Conservation (phyloP, 2,797 vertebrate genomes). For the Antennarius maculatus region DNA sequence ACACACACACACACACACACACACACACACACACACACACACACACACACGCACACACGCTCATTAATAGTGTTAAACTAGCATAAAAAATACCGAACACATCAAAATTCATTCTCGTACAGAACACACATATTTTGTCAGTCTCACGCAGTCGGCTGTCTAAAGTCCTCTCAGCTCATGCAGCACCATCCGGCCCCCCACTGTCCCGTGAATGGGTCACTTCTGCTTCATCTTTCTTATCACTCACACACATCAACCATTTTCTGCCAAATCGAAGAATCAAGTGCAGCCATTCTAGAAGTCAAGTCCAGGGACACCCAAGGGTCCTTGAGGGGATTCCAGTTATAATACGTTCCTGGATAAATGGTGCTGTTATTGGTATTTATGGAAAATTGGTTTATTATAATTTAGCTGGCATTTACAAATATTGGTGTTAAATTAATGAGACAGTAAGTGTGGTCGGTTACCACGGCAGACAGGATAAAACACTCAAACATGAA, state of each 20-base stretch:
- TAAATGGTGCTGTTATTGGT: too few relatives aligned
- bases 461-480: too few relatives aligned
- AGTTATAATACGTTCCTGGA: too few relatives aligned
- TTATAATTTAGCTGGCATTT: too few relatives aligned
- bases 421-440: too few relatives aligned
- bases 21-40: slow-evolving; percentile 44
- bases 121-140: slow-evolving; percentile 13
- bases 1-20: slow-evolving; percentile 5
- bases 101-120: slow-evolving; percentile 7
- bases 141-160: slow-evolving; percentile 30
- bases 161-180: slow-evolving; percentile 61
- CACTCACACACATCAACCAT: slow-evolving; percentile 43
- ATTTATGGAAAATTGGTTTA: too few relatives aligned
- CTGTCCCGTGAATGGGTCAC: slow-evolving; percentile 74
- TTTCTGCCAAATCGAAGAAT: slow-evolving; percentile 42
- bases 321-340: too few relatives aligned
- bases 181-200: slow-evolving; percentile 72
- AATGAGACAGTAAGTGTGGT: too few relatives aligned
- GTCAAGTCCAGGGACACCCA: too few relatives aligned
- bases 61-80: background rate
- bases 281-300: too few relatives aligned
- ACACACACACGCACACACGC: slow-evolving; percentile 9
- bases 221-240: slow-evolving; percentile 62
- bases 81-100: slow-evolving; percentile 1
- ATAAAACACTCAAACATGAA: too few relatives aligned